Evolutionary conservation across 2,113 vertebrate genomes (phyloP).

Genomic region (Natator depressus): DNA sequence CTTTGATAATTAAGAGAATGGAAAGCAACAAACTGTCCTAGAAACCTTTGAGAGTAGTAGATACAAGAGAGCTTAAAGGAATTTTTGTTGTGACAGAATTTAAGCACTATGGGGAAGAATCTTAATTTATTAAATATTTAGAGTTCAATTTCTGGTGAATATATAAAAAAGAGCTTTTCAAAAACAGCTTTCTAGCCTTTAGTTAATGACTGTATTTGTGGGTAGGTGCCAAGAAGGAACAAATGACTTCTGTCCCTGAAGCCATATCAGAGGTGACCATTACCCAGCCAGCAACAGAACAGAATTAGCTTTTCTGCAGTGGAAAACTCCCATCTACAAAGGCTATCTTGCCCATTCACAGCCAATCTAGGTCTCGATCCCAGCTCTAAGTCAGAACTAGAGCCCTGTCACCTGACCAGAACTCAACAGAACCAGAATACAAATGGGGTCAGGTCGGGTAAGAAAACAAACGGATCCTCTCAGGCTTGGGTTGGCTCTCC

Average conservation of each 20-base stretch:
- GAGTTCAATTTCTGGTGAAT: background rate
- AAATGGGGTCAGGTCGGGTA: too few relatives aligned
- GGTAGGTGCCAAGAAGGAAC: constrained; percentile 45
- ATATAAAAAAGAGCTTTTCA: background rate
- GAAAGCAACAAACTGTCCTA: rapidly evolving
- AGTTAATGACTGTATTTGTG: constrained; percentile 32
- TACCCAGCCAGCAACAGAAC: constrained; percentile 28
- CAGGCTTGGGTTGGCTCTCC: too few relatives aligned
- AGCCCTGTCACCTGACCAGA: too few relatives aligned
- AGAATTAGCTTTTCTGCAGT: constrained; percentile 41
- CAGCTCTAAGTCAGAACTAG: background rate
- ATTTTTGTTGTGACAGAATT: rapidly evolving
- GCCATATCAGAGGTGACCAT: background rate
- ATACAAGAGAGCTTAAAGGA: rapidly evolving
- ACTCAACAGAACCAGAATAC: too few relatives aligned
- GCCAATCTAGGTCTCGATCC: background rate
- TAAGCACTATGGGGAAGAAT: background rate
- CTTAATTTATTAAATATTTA: background rate
- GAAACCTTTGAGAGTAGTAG: background rate
- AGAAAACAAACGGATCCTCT: too few relatives aligned
- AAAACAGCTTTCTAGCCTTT: constrained; percentile 35
- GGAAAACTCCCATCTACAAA: constrained; percentile 1
- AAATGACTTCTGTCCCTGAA: constrained; percentile 22
- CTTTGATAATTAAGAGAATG: background rate
- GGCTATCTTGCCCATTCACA: background rate